Evolutionary conservation across 2,113 vertebrate genomes (phyloP), one percentile per base, ranked within the genome.

Genomic region (Phylloscopus whistleri): DNA sequence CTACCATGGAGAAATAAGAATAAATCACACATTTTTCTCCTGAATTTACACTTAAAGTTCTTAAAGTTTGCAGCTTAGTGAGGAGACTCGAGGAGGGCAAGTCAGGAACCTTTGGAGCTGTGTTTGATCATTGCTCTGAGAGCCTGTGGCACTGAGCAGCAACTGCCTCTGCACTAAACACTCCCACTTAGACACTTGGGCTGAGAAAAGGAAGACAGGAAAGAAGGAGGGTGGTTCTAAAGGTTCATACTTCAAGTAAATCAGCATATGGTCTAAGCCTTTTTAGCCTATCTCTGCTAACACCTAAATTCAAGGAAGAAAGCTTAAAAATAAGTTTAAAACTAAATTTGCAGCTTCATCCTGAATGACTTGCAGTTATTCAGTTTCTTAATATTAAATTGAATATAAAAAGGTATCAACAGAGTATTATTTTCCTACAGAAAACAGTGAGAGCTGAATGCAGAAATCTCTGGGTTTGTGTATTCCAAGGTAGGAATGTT

Each of bases 1-100:
- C 20, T n/a, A 59, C 17, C 41, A 19, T 4, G 15, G 13, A 90
- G 69, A 82, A 84, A 31, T 16, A 48, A 69, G 51, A 59, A 55
- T 51, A 80, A 93, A 75, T 68, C 39, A 67, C 78, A 87, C 26
- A 13, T 75, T 87, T 72, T 81, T 16, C 56, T 84, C 56, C 46
- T 7, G 2, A 16, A 19, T 24, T 33, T 55, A 60, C 21, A 67
- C 21, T 35, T 81, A 18, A 44, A 60, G 51, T 63, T 83, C 24
- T 58, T 78, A 37, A 58, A 74, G 74, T 56, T 84, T 70, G 44
- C 46, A 58, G 16, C 0, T 6, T n/a, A 31, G 51, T 41, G 68
- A 84, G 69, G 2, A 66, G 46, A 10, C 28, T 80, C 17, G 3
- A n/a, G 68, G 39, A 90, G 52, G 62, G 37, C 8, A 1, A 74